Evolutionary conservation across 2,113 vertebrate species (phyloP).

Genomic region (Pseudonaja textilis): DNA sequence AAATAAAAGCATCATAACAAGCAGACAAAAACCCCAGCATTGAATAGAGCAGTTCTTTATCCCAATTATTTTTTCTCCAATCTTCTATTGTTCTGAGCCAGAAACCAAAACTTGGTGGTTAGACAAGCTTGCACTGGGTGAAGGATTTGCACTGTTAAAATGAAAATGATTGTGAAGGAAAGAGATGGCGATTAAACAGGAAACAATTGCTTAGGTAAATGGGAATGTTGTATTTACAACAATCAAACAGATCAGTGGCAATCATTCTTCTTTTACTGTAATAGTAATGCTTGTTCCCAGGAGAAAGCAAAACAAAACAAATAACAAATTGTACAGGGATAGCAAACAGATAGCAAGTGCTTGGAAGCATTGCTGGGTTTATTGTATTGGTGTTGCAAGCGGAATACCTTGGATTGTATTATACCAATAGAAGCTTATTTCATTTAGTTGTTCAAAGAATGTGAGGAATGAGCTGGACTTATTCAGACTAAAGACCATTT

Average conservation of each 20-base stretch:
- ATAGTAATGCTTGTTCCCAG: background rate
- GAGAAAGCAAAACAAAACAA: background rate
- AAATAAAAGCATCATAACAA: constrained; percentile 1
- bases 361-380: background rate
- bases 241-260: background rate
- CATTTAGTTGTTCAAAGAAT: background rate
- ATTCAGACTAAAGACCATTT: background rate
- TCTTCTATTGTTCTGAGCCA: background rate
- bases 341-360: background rate
- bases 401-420: background rate
- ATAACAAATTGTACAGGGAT: background rate
- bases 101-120: background rate
- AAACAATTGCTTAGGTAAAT: background rate
- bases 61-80: background rate
- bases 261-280: background rate
- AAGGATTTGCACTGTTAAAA: background rate
- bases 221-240: background rate
- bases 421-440: background rate
- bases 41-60: background rate
- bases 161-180: background rate
- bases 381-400: background rate
- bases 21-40: background rate
- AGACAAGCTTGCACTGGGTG: background rate
- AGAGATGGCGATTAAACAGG: background rate
- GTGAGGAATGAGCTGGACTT: background rate